Base-by-base conservation (phyloP, 2,888 invertebrate species). In the Mongoloraphidia duomilia region DNA sequence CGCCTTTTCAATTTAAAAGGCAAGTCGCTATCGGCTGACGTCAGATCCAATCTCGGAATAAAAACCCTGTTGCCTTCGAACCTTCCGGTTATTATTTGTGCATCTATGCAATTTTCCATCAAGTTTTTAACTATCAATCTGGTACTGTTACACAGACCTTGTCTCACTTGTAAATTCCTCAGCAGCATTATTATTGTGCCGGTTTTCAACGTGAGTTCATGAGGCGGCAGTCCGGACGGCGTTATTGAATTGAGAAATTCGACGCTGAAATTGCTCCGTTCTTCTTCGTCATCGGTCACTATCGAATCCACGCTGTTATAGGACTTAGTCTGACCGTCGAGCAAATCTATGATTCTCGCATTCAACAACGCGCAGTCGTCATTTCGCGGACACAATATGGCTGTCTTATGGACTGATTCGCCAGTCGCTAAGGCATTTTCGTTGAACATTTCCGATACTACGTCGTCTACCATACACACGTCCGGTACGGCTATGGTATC, bases 101-200 rank as follows among this genome's bases (percentile, higher is more conserved):
- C 39, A 49, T 53, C 52, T 51, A 55, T 54, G 48, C 52, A 49
- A 49, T 55, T 49, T 53, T 54, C 52, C 49, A 53, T 52, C 45
- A 55, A 50, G 52, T 44, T 52, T 53, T 49, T 52, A 8, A 50
- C 53, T 9, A 54, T 53, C 43, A 51, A 41, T 50, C 51, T 50
- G 33, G 50, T 51, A 53, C 49, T 54, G 50, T 54, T 51, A 49
- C 53, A 52, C 47, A 52, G 50, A 46, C 50, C 52, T 55, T 45
- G 26, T 14, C 46, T n/a, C 12, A 34, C 13, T 43, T 52, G 38
- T 8, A 56, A 13, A 50, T 55, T 56, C 37, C 54, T 46, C 14
- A 56, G 38, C 34, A 55, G 47, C 44, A 56, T 54, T 9, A 54
- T 46, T 14, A 57, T 41, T 11, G 52, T 46, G n/a, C 8, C 26